These are phyloP conservation scores for Rachycentron canadum DNA, from an alignment of 2,797 vertebrate genomes.

Conservation along the genomic window DNA sequence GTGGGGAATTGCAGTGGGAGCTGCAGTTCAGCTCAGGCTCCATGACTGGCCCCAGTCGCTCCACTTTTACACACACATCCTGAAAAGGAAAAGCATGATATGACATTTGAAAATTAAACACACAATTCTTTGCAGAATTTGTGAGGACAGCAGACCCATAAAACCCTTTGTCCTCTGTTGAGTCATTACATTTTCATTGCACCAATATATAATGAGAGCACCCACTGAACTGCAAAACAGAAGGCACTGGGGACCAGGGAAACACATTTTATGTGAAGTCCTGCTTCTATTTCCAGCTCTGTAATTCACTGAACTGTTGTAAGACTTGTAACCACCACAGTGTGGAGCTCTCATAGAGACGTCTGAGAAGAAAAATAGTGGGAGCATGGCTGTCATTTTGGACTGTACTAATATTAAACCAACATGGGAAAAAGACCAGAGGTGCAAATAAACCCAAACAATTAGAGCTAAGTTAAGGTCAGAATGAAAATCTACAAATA, in stretches of 20 bases:
- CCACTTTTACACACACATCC: slow-evolving; percentile 80
- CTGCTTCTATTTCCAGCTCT: slow-evolving; percentile 23
- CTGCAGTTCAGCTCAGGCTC: slow-evolving; percentile 94
- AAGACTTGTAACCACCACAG: slow-evolving; percentile 63
- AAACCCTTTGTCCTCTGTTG: neutral
- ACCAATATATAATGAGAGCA: neutral
- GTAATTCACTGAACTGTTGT: slow-evolving; percentile 27
- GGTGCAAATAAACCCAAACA: neutral
- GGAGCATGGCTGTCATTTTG: slow-evolving; percentile 5
- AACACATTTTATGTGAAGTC: neutral
- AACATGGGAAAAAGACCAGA: neutral
- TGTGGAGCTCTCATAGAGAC: slow-evolving; percentile 69
- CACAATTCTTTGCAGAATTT: neutral
- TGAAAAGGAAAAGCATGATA: slow-evolving; percentile 33
- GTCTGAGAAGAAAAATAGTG: slow-evolving; percentile 19
- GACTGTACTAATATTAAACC: neutral
- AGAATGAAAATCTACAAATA: neutral
- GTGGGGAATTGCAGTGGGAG: slow-evolving; percentile 84
- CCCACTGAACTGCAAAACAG: neutral
- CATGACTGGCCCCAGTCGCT: slow-evolving; percentile 83
- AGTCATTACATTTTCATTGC: neutral
- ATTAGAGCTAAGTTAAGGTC: neutral
- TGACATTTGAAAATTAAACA: neutral
- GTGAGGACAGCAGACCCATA: neutral
- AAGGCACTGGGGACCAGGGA: neutral